phyloP scores from a whole-genome alignment of 92 coral and sea anemone species.

The Anthopleura xanthogrammica region DNA sequence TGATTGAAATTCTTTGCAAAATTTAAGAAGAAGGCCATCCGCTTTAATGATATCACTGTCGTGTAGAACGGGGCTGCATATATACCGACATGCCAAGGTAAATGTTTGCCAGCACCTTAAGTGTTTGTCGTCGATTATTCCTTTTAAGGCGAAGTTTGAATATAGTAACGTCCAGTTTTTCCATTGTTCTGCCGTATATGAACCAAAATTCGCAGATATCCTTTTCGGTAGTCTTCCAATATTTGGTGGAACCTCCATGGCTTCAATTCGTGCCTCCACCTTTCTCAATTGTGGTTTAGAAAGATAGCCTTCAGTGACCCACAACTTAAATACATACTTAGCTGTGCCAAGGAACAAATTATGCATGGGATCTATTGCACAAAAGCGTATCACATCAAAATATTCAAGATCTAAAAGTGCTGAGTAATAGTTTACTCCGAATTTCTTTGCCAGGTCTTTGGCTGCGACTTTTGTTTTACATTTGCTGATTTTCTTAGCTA shows the following conservation, averaged over 20 bases:
- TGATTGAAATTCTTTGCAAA: conserved; percentile 44
- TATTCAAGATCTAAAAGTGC: conserved; percentile 51
- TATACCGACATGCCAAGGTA: conserved; percentile 49
- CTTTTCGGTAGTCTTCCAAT: conserved; percentile 54
- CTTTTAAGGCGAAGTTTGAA: conserved; percentile 25
- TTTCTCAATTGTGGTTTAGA: background rate
- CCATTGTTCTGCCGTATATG: conserved; percentile 63
- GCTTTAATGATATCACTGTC: conserved; percentile 31
- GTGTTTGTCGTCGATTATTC: conserved; percentile 39
- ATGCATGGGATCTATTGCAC: conserved; percentile 67
- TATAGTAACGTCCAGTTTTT: conserved; percentile 61
- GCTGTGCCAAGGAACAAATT: conserved; percentile 66
- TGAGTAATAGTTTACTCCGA: conserved; percentile 47
- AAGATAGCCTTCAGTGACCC: conserved; percentile 45
- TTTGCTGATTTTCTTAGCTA: conserved; percentile 28
- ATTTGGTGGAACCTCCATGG: conserved; percentile 39
- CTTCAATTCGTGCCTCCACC: conserved; percentile 23
- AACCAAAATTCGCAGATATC: conserved; percentile 50
- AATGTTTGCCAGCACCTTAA: conserved; percentile 58
- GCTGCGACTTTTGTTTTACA: conserved; percentile 28
- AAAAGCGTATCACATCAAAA: conserved; percentile 56
- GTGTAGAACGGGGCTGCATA: conserved; percentile 36
- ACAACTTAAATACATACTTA: conserved; percentile 49
- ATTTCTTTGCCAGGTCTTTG: conserved; percentile 42
- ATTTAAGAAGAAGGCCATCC: conserved; percentile 49